Percentiles rank a stretch among this genome's conserved stretches.
Conservation (phyloP, 53 echinoderm and acorn worm species). For the Actinopyga echinites region DNA sequence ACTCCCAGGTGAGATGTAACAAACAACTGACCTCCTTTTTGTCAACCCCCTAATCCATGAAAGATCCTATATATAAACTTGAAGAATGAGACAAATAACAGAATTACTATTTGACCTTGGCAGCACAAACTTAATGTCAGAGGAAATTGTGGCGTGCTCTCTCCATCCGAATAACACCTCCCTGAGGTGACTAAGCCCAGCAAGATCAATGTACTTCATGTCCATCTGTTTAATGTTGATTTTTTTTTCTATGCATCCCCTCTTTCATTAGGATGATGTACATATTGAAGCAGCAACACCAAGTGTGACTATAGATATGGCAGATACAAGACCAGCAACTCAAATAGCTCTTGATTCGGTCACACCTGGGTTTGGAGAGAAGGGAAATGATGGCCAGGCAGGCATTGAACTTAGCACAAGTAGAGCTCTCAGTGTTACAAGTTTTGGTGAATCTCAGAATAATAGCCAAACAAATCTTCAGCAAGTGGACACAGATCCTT, state of each 20-base stretch:
- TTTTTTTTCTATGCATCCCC: neutral
- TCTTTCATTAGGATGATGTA: slow-evolving; percentile 62
- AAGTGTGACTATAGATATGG: slow-evolving; percentile 92
- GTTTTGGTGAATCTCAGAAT: slow-evolving; percentile 63
- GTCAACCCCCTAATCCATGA: too few relatives aligned
- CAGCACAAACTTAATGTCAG: too few relatives aligned
- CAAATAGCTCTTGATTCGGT: slow-evolving; percentile 82
- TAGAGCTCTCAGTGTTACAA: slow-evolving; percentile 74
- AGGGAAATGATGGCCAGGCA: slow-evolving; percentile 8
- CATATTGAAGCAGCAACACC: slow-evolving; percentile 79
- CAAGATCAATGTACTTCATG: too few relatives aligned
- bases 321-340: slow-evolving; percentile 85
- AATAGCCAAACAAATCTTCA: slow-evolving; percentile 59
- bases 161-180: too few relatives aligned
- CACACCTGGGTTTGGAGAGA: slow-evolving; percentile 67
- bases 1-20: too few relatives aligned
- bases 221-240: neutral
- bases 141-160: too few relatives aligned
- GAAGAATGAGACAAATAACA: too few relatives aligned
- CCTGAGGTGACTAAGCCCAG: too few relatives aligned
- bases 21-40: too few relatives aligned
- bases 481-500: slow-evolving; percentile 78
- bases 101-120: too few relatives aligned
- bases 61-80: too few relatives aligned
- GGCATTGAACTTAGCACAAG: slow-evolving; percentile 53